Evolutionary conservation across 2,113 vertebrate species (phyloP), one percentile per base, ranked within the genome.

Genomic region (Murina feae): DNA sequence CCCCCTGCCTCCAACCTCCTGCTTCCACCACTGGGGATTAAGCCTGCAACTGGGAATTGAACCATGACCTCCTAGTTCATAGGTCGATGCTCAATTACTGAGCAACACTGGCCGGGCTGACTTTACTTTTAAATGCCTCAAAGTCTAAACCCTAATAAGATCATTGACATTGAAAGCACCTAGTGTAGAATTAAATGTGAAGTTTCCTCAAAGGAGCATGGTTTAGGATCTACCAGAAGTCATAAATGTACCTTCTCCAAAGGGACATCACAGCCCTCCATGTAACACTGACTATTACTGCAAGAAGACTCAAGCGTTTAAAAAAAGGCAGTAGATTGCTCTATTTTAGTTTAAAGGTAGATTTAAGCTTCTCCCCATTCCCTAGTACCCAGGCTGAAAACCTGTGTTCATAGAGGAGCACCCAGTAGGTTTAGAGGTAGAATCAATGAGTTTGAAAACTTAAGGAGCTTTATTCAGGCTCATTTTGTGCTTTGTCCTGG

Each of bases 91-190:
- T 60, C 25, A 60, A 60, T 25, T 10, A 60, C 58, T 60, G 58
- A 60, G 9, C 58, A 1, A 60, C 25, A 28, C 58, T 9, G 11
- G 9, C 58, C 5, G 58, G 58, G 58, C 32, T 68, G 84, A 92
- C 76, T 91, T 90, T 79, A 86, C 32, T 89, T 93, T 88, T 82
- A 91, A 90, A 76, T 91, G 14, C 35, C 51, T 91, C n/a, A 55
- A 4, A 95, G 55, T 53, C 60, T 74, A 82, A 90, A 63, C 47
- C 18, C 47, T 74, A 82, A 42, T 39, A 86, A 76, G 68, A 86
- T 80, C 17, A 83, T 49, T 87, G 35, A 55, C 80, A 20, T 78
- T 85, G 60, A 74, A 93, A 96, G 55, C 72, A 39, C 47, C 25
- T 68, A n/a, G 25, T 81, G 60, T 89, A 78, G 42, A 87, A 68